Conservation (phyloP, 2,888 invertebrate species). For the Megamerina dolium region DNA sequence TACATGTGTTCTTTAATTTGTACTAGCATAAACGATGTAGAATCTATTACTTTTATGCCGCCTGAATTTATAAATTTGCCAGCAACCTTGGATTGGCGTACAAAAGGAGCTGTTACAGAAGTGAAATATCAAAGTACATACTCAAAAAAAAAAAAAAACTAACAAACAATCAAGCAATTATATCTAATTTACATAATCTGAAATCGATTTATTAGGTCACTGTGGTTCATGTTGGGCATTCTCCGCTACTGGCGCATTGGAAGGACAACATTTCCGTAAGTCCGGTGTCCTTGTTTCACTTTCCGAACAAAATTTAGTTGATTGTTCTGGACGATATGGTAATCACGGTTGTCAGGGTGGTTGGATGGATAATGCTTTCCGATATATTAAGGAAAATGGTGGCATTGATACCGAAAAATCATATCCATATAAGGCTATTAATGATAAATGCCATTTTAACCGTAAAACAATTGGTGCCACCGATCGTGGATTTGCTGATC, state of each 20-base stretch:
- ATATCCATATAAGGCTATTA: constrained; percentile 73
- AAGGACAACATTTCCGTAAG: constrained; percentile 75
- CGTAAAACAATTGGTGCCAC: background rate
- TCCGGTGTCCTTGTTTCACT: constrained; percentile 66
- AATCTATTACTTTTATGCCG: too few relatives aligned
- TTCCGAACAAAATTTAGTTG: constrained; percentile 53
- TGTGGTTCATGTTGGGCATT: constrained; percentile 87
- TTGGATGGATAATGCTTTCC: constrained; percentile 67
- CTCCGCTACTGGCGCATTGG: constrained; percentile 70
- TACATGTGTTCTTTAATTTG: too few relatives aligned
- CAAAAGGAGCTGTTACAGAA: constrained; percentile 70
- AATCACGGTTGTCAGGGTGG: constrained; percentile 83
- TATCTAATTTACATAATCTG: too few relatives aligned
- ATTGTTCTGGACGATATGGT: constrained; percentile 43
- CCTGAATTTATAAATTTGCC: constrained; percentile 56
- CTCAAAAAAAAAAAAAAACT: too few relatives aligned
- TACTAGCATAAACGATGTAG: too few relatives aligned
- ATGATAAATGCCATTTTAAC: constrained; percentile 43
- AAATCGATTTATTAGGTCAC: too few relatives aligned
- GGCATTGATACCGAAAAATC: constrained; percentile 78
- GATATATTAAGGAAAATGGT: constrained; percentile 66
- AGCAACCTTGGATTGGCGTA: constrained; percentile 69
- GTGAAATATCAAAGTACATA: constrained; percentile 69
- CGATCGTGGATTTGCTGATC: background rate
- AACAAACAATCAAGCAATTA: too few relatives aligned